These are phyloP conservation scores for Spilosoma lubricipeda DNA, from an alignment of 2,888 invertebrate species.

Conservation along the genomic window DNA sequence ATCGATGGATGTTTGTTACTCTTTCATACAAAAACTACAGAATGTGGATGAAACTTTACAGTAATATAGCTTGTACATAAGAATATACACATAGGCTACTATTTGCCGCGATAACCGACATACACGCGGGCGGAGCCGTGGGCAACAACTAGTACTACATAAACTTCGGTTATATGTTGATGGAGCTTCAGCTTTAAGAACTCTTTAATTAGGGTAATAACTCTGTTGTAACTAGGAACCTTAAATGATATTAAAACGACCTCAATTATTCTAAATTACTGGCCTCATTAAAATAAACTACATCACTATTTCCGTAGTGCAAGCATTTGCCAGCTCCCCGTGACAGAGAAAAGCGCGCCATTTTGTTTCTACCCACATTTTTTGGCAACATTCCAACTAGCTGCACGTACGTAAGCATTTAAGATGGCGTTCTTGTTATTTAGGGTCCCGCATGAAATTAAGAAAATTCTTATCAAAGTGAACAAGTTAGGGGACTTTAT, in stretches of 20 bases:
- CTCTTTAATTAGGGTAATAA: not conserved
- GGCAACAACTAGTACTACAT: too few species aligned
- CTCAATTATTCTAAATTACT: conserved; percentile 3
- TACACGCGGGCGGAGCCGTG: too few species aligned
- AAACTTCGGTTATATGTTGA: too few species aligned
- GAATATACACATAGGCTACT: too few species aligned
- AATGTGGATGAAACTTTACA: too few species aligned
- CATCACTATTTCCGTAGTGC: conserved; percentile 8
- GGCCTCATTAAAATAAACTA: conserved; percentile 6
- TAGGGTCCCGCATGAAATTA: conserved; percentile 22
- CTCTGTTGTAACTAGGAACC: not conserved
- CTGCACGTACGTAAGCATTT: conserved; percentile 33
- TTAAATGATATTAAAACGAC: conserved; percentile 1
- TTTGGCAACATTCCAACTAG: conserved; percentile 46
- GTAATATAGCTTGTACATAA: too few species aligned
- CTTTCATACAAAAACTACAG: too few species aligned
- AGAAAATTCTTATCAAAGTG: conserved; percentile 44
- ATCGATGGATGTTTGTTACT: too few species aligned
- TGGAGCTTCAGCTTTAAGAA: not conserved
- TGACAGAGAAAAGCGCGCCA: conserved; percentile 29
- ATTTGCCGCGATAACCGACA: too few species aligned
- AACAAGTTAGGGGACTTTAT: conserved; percentile 27
- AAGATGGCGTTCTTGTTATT: conserved; percentile 34
- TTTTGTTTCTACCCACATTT: conserved; percentile 31
- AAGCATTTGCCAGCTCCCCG: not conserved